phyloP scores from a whole-genome alignment of 37 sponge, comb jelly and placozoan genomes.

The Tethya wilhelma region DNA sequence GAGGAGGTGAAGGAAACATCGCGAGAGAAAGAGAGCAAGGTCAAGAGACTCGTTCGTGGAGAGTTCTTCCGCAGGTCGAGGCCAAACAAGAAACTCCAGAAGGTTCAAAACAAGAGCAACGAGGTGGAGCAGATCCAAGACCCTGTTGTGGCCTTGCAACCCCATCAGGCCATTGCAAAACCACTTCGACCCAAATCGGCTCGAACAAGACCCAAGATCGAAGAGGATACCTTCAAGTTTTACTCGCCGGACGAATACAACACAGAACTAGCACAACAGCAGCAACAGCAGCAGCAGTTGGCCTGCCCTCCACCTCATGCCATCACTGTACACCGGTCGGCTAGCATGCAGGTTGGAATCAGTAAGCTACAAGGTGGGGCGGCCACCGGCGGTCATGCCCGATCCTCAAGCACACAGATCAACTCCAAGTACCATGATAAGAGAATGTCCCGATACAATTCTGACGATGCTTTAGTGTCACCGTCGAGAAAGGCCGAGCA shows the following conservation, averaged over 20 bases:
- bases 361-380: too few relatives aligned
- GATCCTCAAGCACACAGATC: neutral
- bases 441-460: neutral
- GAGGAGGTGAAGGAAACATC: neutral
- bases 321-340: neutral
- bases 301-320: neutral
- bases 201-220: neutral
- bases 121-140: neutral
- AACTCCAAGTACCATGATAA: neutral
- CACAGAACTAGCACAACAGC: neutral
- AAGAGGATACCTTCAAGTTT: neutral
- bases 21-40: conserved; percentile 7
- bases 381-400: neutral
- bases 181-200: neutral
- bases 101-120: neutral
- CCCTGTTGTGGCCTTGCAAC: neutral
- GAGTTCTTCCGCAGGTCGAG: conserved; percentile 8
- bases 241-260: neutral
- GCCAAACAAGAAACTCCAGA: conserved; percentile 7
- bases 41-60: conserved; percentile 12
- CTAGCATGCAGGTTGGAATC: conserved; percentile 3
- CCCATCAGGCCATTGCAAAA: neutral
- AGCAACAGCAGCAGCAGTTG: neutral
- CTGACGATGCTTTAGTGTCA: neutral
- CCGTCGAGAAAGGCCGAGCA: neutral